These are phyloP conservation scores for Lepus timidus DNA, from an alignment of 2,113 vertebrate species.

Conservation along the genomic window DNA sequence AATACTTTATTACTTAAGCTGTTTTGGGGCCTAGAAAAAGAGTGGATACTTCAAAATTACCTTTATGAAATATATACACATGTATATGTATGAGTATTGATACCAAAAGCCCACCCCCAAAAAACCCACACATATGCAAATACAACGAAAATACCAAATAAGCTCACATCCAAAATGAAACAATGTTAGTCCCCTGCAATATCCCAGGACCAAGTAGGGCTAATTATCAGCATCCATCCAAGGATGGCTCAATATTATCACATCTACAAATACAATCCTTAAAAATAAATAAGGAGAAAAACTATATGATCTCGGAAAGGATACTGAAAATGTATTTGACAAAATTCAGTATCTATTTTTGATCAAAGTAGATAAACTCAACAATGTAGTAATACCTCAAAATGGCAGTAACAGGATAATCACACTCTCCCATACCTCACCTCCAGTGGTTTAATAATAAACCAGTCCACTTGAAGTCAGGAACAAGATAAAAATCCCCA, in stretches of 20 bases:
- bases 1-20: background rate
- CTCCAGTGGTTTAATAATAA: background rate
- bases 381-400: background rate
- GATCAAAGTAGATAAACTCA: background rate
- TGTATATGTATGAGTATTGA: background rate
- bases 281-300: background rate
- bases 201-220: background rate
- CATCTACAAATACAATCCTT: background rate
- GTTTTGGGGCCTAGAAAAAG: background rate
- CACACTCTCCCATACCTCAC: background rate
- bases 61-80: too few species aligned
- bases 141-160: background rate
- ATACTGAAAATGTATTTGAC: background rate
- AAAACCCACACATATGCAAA: background rate
- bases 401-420: background rate
- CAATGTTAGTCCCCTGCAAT: too few species aligned
- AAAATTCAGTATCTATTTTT: too few species aligned
- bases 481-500: background rate
- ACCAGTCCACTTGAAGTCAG: background rate
- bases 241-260: background rate
- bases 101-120: background rate
- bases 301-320: background rate
- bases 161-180: background rate
- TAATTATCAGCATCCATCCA: background rate
- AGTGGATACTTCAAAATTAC: background rate